phyloP scores from a whole-genome alignment of 2,113 vertebrate genomes.

The Epinephelus cyanopodus region DNA sequence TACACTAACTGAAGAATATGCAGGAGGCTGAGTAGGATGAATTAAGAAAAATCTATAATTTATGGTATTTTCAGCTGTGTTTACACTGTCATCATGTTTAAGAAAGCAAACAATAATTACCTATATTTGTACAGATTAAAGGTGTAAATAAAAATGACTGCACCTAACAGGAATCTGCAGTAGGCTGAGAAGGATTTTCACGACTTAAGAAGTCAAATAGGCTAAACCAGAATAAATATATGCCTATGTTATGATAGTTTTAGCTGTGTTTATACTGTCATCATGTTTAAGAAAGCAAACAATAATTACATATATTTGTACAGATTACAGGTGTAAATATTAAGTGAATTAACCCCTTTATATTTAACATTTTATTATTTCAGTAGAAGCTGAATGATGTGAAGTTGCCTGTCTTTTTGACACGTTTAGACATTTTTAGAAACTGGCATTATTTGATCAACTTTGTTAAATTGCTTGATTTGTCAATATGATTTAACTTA shows the following conservation, averaged over 20 bases:
- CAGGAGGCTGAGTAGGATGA: not conserved
- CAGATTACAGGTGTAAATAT: not conserved
- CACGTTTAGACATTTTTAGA: not conserved
- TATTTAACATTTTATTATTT: not conserved
- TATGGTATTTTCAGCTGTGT: not conserved
- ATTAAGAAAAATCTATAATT: not conserved
- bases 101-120: conserved; percentile 5
- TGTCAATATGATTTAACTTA: not conserved
- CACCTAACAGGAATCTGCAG: too few relatives aligned
- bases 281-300: conserved; percentile 3
- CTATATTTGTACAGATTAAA: not conserved
- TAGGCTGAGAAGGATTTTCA: not conserved
- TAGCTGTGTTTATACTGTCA: conserved; percentile 1
- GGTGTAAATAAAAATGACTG: not conserved
- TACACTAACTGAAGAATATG: not conserved
- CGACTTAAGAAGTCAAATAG: not conserved
- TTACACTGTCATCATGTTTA: not conserved
- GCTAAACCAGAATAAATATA: not conserved
- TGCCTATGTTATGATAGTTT: too few relatives aligned
- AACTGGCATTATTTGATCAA: not conserved
- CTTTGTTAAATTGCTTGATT: not conserved
- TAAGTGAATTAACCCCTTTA: not conserved
- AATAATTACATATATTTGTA: not conserved
- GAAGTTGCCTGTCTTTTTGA: not conserved
- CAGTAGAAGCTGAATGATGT: not conserved